Percentiles rank a stretch among this genome's conserved stretches.
These are phyloP conservation scores for Sciurus carolinensis DNA, from an alignment of 2,797 vertebrate species.

Conservation along the genomic window DNA sequence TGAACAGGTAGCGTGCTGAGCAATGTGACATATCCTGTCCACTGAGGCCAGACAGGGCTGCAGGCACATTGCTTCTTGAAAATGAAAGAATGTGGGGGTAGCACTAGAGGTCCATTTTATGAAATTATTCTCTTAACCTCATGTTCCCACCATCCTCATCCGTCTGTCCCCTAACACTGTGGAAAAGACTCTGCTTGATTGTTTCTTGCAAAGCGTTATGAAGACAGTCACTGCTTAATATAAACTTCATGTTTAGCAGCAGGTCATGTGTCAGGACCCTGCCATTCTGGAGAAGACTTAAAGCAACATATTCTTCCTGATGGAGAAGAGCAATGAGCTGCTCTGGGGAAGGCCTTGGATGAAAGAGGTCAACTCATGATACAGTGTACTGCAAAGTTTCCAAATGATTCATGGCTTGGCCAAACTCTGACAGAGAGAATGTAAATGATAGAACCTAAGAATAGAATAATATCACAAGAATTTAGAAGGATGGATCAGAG, in stretches of 20 bases:
- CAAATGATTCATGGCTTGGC: constrained; percentile 4
- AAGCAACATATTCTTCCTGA: background rate
- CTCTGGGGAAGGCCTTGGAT: background rate
- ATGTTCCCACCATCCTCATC: no score
- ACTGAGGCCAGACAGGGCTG: no score
- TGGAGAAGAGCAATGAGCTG: background rate
- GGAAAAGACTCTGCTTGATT: background rate
- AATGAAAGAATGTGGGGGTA: no score
- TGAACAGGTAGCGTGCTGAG: no score
- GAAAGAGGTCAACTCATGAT: background rate
- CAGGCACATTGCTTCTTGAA: no score
- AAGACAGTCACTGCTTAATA: background rate
- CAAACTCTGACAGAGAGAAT: background rate
- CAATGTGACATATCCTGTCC: no score
- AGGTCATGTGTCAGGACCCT: background rate
- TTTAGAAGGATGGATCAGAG: constrained; percentile 15
- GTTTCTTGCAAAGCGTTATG: background rate
- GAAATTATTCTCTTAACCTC: no score
- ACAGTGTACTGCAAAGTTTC: background rate
- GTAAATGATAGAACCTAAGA: constrained; percentile 14
- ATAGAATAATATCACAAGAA: background rate
- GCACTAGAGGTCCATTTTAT: no score
- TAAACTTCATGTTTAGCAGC: background rate
- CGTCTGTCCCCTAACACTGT: no score
- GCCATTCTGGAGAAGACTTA: constrained; percentile 18